Percentiles rank a stretch among this genome's conserved stretches.
Conservation (phyloP, 2,113 vertebrate genomes). For the Daubentonia madagascariensis region DNA sequence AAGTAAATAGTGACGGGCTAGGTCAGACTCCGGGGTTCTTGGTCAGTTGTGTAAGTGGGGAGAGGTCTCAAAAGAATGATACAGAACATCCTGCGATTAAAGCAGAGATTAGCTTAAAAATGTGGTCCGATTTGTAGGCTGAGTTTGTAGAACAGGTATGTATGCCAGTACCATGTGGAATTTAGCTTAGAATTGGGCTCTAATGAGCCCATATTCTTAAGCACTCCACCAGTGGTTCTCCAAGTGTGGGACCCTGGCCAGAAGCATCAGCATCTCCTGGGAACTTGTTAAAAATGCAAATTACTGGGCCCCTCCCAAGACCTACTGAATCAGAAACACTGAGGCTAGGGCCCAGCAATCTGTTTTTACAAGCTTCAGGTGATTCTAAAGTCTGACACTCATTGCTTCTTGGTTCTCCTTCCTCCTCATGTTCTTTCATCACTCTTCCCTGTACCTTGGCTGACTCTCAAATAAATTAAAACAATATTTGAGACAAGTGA, state of each 20-base stretch:
- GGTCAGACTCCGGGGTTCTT: neutral
- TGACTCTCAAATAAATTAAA: neutral
- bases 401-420: no score
- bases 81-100: neutral
- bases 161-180: neutral
- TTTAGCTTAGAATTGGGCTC: no score
- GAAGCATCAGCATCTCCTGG: neutral
- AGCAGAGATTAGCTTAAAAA: neutral
- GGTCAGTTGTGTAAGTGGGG: neutral
- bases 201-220: neutral
- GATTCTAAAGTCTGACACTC: neutral
- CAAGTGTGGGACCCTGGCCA: neutral
- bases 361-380: neutral
- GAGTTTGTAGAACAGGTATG: neutral
- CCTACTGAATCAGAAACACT: neutral
- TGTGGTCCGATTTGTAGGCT: neutral
- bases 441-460: neutral
- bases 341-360: neutral
- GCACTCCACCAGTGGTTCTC: neutral
- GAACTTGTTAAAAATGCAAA: neutral
- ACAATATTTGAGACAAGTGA: neutral
- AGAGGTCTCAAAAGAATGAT: neutral
- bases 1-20: neutral
- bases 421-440: neutral
- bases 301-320: neutral